phyloP scores from a whole-genome alignment of 2,888 invertebrate species.

The Leucoptera coffeella region DNA sequence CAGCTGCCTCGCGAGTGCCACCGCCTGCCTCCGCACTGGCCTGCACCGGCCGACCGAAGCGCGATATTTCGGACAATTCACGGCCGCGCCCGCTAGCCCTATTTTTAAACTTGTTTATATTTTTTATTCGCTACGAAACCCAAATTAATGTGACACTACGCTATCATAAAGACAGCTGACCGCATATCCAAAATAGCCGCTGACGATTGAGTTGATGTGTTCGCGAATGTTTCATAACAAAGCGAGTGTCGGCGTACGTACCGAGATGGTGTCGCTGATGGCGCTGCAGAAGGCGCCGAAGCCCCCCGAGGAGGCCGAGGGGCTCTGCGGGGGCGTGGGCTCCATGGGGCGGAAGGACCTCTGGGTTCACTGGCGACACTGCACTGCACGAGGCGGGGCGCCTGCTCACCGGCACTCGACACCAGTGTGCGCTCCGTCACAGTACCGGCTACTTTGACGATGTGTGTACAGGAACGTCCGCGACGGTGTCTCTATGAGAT shows the following conservation, averaged over 20 bases:
- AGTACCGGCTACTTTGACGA: no score
- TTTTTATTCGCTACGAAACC: constrained; percentile 44
- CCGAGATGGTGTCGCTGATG: constrained; percentile 44
- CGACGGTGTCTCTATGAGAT: no score
- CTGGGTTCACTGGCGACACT: constrained; percentile 16
- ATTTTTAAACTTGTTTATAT: constrained; percentile 53
- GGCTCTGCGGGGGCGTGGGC: constrained; percentile 13
- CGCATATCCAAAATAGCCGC: no score
- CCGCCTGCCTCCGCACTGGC: constrained; percentile 14
- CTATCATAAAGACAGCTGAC: no score
- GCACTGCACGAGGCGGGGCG: constrained; percentile 29
- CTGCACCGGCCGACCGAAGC: no score
- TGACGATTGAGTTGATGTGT: no score
- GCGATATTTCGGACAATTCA: constrained; percentile 34
- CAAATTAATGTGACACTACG: no score
- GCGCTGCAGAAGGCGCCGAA: constrained; percentile 50
- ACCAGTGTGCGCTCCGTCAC: no score
- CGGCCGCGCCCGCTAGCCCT: constrained; percentile 43
- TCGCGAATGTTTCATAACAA: no score
- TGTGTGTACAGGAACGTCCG: no score
- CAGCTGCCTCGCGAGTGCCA: no score
- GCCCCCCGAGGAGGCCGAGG: constrained; percentile 24
- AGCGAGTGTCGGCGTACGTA: constrained; percentile 17
- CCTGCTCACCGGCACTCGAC: constrained; percentile 7
- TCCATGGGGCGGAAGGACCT: constrained; percentile 18